Percentiles rank a stretch among this genome's conserved stretches.
phyloP scores from a whole-genome alignment of 2,888 invertebrate genomes.

The Drosophila colorata region DNA sequence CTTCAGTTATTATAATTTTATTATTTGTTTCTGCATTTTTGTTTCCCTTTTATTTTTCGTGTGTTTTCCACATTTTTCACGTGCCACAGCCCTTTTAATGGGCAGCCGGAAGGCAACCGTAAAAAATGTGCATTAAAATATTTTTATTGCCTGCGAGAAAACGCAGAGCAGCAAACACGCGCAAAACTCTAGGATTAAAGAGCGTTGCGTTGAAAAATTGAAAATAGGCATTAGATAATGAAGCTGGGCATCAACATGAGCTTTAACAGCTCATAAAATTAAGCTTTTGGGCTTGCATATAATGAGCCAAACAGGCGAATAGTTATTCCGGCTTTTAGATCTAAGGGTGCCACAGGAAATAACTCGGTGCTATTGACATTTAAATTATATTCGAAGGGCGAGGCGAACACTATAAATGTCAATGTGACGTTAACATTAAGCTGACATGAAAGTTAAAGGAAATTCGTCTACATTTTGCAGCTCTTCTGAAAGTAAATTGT shows the following conservation, averaged over 20 bases:
- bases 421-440: constrained; percentile 24
- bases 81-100: constrained; percentile 71
- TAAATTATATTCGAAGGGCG: constrained; percentile 15
- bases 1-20: constrained; percentile 61
- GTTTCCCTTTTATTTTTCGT: constrained; percentile 9
- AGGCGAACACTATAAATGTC: constrained; percentile 20
- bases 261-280: constrained; percentile 65
- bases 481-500: neutral
- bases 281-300: constrained; percentile 1
- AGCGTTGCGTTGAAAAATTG: constrained; percentile 56
- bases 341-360: neutral
- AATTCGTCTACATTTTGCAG: neutral
- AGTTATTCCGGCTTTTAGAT: constrained; percentile 14
- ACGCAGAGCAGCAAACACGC: constrained; percentile 15
- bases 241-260: constrained; percentile 39
- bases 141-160: constrained; percentile 67
- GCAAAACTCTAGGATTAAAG: constrained; percentile 54
- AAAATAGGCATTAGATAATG: constrained; percentile 73
- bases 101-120: constrained; percentile 50
- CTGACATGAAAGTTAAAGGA: neutral
- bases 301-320: constrained; percentile 1
- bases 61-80: constrained; percentile 44
- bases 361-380: constrained; percentile 25
- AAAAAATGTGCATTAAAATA: constrained; percentile 75
- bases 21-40: constrained; percentile 25